phyloP scores from a whole-genome alignment of 1,140 invertebrate species.

The Drosophila seguyi region DNA sequence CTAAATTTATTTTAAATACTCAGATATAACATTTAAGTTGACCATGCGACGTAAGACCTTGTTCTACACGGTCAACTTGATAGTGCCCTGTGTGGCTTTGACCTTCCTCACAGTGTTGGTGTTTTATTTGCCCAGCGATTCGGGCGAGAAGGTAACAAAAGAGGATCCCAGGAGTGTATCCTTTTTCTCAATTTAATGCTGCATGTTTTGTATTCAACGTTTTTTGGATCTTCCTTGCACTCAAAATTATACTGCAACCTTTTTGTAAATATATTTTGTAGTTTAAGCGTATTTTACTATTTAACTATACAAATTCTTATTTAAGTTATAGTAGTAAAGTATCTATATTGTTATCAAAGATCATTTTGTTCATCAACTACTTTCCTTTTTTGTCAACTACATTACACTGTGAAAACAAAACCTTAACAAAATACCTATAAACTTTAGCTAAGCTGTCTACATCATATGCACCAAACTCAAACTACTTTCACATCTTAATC shows the following conservation, averaged over 20 bases:
- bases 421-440: conserved; percentile 20
- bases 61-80: conserved; percentile 96
- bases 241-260: not conserved
- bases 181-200: conserved; percentile 9
- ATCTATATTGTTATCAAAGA: too few species aligned
- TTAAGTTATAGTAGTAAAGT: not conserved
- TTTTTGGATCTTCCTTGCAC: not conserved
- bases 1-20: conserved; percentile 15
- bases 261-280: conserved; percentile 15
- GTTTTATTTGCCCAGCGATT: conserved; percentile 98
- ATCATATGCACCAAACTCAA: conserved; percentile 48
- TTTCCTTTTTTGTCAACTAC: conserved; percentile 26
- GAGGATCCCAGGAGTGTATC: not conserved
- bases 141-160: conserved; percentile 93
- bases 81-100: conserved; percentile 95
- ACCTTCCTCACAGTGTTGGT: conserved; percentile 97
- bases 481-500: conserved; percentile 46
- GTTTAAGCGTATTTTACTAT: not conserved
- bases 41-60: conserved; percentile 96
- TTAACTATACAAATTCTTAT: not conserved
- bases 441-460: conserved; percentile 28
- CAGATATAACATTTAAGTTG: conserved; percentile 98
- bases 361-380: conserved; percentile 3
- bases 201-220: conserved; percentile 13
- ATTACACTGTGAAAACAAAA: conserved; percentile 37